phyloP scores from a whole-genome alignment of 2,113 vertebrate species.

The Anhinga rufa region DNA sequence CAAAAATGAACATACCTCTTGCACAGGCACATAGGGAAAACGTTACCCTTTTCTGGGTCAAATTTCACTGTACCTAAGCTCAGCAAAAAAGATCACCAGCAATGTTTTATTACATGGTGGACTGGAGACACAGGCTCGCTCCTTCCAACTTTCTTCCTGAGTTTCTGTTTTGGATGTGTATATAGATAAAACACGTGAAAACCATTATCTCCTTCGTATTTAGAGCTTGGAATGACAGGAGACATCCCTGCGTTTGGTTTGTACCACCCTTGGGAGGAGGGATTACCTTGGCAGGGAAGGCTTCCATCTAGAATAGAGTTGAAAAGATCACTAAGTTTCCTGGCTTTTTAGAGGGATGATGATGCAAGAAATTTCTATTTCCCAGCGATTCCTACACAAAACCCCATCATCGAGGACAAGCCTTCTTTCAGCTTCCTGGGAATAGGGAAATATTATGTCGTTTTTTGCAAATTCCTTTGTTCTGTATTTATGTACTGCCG shows the following conservation, averaged over 20 bases:
- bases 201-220: neutral
- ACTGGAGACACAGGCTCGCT: neutral
- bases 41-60: neutral
- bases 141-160: neutral
- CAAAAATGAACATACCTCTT: neutral
- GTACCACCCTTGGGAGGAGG: neutral
- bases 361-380: neutral
- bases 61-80: neutral
- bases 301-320: neutral
- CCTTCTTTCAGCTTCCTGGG: neutral
- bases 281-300: constrained; percentile 2
- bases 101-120: neutral
- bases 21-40: neutral
- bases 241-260: neutral
- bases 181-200: neutral
- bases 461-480: neutral
- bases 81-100: neutral
- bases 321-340: neutral
- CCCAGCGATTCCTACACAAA: neutral
- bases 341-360: neutral
- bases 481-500: neutral
- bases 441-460: neutral
- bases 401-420: neutral
- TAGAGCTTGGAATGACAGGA: neutral
- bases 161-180: neutral